Evolutionary conservation across 1,140 invertebrate species (phyloP).

Genomic region (Camponotus floridanus): DNA sequence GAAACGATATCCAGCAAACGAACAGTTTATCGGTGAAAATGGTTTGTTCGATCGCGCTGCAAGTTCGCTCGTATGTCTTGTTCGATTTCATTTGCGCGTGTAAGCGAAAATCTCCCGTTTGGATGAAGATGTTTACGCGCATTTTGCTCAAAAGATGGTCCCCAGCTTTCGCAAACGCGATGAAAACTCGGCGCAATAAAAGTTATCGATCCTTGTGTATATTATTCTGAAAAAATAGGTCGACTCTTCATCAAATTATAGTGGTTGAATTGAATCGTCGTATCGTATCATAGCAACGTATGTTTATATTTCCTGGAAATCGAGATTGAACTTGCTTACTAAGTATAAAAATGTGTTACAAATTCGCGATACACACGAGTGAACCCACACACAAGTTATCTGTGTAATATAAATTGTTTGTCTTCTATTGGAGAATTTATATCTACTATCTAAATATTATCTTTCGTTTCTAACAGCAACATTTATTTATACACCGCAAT

Average conservation of each 20-base stretch:
- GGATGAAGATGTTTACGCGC: slow-evolving; percentile 12
- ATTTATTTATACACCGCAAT: background rate
- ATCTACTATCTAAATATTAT: slow-evolving; percentile 24
- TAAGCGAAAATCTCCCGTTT: slow-evolving; percentile 17
- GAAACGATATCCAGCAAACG: slow-evolving; percentile 26
- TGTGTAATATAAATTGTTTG: slow-evolving; percentile 32
- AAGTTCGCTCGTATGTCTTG: slow-evolving; percentile 55
- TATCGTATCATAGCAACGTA: slow-evolving; percentile 12
- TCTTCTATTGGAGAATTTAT: background rate
- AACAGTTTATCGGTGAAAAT: slow-evolving; percentile 56
- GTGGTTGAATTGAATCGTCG: slow-evolving; percentile 17
- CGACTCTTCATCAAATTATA: background rate
- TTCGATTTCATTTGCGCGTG: slow-evolving; percentile 20
- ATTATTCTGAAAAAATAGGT: background rate
- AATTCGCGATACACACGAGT: slow-evolving; percentile 8
- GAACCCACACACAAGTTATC: background rate
- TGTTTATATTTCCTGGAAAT: slow-evolving; percentile 5
- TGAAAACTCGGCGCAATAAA: slow-evolving; percentile 6
- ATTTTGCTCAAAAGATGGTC: slow-evolving; percentile 11
- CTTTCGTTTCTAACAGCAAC: background rate
- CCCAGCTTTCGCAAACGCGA: background rate
- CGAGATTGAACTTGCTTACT: background rate
- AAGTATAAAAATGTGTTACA: background rate
- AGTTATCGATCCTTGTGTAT: slow-evolving; percentile 32
- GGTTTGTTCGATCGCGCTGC: slow-evolving; percentile 23